A percentile compares a stretch with the other conserved stretches of the same genome.
These are phyloP conservation scores for Tangara arthus DNA, from an alignment of 2,797 vertebrate species.

Conservation along the genomic window DNA sequence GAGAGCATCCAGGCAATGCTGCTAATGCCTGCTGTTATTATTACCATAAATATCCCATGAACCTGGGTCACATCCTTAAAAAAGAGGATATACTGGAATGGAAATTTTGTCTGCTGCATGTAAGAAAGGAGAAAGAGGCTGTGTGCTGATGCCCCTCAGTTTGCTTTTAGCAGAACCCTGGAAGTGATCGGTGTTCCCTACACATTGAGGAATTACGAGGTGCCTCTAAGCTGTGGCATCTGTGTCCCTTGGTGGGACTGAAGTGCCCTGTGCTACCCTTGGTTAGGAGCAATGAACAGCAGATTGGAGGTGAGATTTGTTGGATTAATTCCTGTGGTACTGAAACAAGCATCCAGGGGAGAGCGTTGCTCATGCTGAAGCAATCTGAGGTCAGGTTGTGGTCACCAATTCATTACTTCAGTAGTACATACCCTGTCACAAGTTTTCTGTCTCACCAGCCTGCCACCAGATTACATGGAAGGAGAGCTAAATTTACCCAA, in stretches of 20 bases:
- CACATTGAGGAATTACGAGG: accelerated
- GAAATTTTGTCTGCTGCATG: not conserved
- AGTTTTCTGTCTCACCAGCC: not conserved
- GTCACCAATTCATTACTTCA: not conserved
- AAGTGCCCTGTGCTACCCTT: not conserved
- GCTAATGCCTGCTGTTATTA: not conserved
- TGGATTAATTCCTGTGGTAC: not conserved
- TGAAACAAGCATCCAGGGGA: not conserved
- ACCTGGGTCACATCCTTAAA: not conserved
- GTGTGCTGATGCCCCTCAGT: not conserved
- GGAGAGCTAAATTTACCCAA: not conserved
- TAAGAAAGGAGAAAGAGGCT: not conserved
- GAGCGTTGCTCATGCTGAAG: not conserved
- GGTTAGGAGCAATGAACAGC: not conserved
- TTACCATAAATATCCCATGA: not conserved
- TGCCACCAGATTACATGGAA: not conserved
- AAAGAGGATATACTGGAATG: not conserved
- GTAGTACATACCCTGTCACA: not conserved
- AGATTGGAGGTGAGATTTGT: not conserved
- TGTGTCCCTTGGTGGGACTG: accelerated
- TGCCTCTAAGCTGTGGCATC: not conserved
- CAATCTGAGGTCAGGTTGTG: not conserved
- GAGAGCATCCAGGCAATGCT: not conserved
- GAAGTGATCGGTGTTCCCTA: not conserved
- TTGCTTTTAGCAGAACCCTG: not conserved